Percentiles rank a stretch among this genome's conserved stretches.
These are phyloP conservation scores for Dryobotodes eremita DNA, from an alignment of 2,888 invertebrate species.

Conservation along the genomic window DNA sequence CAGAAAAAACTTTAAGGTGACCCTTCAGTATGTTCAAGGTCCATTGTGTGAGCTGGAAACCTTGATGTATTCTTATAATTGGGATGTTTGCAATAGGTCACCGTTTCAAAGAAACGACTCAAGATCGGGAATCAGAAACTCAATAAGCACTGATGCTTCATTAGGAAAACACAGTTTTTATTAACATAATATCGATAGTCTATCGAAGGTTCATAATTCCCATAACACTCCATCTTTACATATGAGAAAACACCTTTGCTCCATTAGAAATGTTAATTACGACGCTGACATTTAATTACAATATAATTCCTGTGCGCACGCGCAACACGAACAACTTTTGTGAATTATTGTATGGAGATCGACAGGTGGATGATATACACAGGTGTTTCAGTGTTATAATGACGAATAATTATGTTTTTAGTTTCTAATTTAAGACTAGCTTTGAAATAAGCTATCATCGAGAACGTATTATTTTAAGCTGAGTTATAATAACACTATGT, in stretches of 20 bases:
- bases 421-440: not conserved
- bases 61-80: conserved; percentile 6
- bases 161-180: conserved; percentile 6
- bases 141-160: not conserved
- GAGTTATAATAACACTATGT: not conserved
- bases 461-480: not conserved
- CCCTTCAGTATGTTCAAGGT: conserved; percentile 54
- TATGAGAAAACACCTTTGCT: conserved; percentile 58
- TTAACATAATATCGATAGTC: conserved; percentile 4
- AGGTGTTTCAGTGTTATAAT: conserved; percentile 31
- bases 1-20: conserved; percentile 54
- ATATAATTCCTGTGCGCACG: conserved; percentile 63
- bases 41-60: conserved; percentile 11
- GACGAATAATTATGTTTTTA: conserved; percentile 1
- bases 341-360: conserved; percentile 75
- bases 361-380: conserved; percentile 74
- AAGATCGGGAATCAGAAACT: not conserved
- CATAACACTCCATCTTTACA: conserved; percentile 46
- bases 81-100: not conserved
- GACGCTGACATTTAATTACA: conserved; percentile 77
- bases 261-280: conserved; percentile 72
- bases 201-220: conserved; percentile 13
- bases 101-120: not conserved
- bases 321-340: conserved; percentile 54
- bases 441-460: conserved; percentile 10